Evolutionary conservation across 2,113 vertebrate genomes (phyloP).

Genomic region (Ovibos moschatus): DNA sequence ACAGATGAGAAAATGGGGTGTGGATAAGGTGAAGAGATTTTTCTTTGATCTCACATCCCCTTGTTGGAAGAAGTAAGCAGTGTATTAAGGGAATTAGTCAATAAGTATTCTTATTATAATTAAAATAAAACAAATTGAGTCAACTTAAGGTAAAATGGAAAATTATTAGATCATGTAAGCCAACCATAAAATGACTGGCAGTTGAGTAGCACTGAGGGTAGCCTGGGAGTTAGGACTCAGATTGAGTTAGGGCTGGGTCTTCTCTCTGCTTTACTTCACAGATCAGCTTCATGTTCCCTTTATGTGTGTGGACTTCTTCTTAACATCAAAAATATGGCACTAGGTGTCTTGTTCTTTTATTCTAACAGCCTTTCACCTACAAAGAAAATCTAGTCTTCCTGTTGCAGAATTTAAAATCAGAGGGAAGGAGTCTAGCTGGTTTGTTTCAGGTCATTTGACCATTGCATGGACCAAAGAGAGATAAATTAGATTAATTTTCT

Average conservation of each 20-base stretch:
- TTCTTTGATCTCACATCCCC: neutral
- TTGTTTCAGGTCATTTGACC: neutral
- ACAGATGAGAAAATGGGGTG: neutral
- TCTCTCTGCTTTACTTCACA: neutral
- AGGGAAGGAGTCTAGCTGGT: neutral
- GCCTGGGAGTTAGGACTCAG: neutral
- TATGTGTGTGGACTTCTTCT: neutral
- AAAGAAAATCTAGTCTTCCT: neutral
- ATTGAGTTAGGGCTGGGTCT: neutral
- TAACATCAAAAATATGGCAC: neutral
- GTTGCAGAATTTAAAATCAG: neutral
- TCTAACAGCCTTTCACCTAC: neutral
- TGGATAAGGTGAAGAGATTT: neutral
- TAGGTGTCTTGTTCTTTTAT: neutral
- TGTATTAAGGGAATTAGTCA: neutral
- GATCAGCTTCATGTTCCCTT: neutral
- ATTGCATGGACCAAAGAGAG: neutral
- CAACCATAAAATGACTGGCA: neutral
- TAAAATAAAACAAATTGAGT: neutral
- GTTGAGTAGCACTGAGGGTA: neutral
- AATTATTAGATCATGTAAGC: neutral
- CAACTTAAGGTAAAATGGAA: neutral
- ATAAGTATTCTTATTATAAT: neutral
- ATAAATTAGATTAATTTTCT: neutral
- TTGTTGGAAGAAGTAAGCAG: neutral